These are phyloP conservation scores for Malthinus seriepunctatus DNA, from an alignment of 2,888 invertebrate genomes.

Conservation along the genomic window DNA sequence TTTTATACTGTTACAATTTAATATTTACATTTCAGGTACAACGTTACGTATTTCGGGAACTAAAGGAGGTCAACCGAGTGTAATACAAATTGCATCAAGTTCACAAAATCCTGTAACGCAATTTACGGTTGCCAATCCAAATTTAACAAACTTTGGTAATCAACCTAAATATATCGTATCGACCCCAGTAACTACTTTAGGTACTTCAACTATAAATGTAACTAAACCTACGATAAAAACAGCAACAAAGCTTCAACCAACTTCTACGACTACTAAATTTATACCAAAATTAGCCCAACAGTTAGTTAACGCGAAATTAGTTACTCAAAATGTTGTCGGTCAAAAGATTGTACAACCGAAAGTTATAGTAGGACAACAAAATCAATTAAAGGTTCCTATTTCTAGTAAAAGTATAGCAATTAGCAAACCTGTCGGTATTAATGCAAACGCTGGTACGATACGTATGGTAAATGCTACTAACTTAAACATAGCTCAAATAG, in stretches of 20 bases:
- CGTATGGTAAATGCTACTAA: slow-evolving; percentile 59
- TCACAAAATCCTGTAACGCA: slow-evolving; percentile 52
- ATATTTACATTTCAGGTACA: slow-evolving; percentile 52
- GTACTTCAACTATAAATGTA: slow-evolving; percentile 39
- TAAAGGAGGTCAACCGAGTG: slow-evolving; percentile 56
- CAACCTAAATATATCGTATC: slow-evolving; percentile 52
- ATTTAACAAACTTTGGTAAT: slow-evolving; percentile 49
- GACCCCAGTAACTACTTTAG: slow-evolving; percentile 40
- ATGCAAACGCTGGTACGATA: slow-evolving; percentile 47
- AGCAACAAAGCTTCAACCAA: slow-evolving; percentile 38
- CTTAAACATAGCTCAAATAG: slow-evolving; percentile 59
- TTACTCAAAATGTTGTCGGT: slow-evolving; percentile 45
- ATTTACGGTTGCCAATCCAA: slow-evolving; percentile 58
- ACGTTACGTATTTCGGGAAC: slow-evolving; percentile 56
- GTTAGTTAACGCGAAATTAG: slow-evolving; percentile 56
- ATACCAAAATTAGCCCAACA: slow-evolving; percentile 52
- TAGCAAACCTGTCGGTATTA: slow-evolving; percentile 44
- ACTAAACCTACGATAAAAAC: slow-evolving; percentile 38
- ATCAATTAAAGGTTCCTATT: slow-evolving; percentile 43
- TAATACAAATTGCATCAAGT: slow-evolving; percentile 57
- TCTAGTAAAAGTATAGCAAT: slow-evolving; percentile 38
- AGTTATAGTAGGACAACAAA: slow-evolving; percentile 43
- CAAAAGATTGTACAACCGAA: slow-evolving; percentile 45
- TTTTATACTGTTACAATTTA: too few species aligned
- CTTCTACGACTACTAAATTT: slow-evolving; percentile 46